Evolutionary conservation across 2,797 vertebrate species (phyloP), one percentile per base, ranked within the genome.

Genomic region (Phrynocephalus forsythii): DNA sequence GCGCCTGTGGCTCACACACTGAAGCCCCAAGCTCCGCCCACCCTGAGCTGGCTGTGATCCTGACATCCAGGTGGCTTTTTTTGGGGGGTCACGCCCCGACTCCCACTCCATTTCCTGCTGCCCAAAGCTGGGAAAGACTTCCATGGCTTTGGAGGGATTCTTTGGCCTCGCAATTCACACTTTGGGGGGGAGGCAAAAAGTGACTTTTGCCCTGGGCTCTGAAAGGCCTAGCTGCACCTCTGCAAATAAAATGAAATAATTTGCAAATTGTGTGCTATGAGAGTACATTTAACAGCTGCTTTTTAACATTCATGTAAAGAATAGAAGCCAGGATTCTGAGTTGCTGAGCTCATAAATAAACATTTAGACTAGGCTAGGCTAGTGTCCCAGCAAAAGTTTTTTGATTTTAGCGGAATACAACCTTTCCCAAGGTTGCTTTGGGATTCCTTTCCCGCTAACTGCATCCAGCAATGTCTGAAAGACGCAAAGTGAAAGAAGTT

Each of bases 211-310:
- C 38, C 38, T 38, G 38, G 3, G 38, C 3, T 38, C 38, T 38
- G 38, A 38, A 38, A 38, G 38, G 38, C 38, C 38, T 38, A 38
- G 38, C 38, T 38, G 38, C 38, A 38, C 38, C 38, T 38, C 38
- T 38, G 38, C 81, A 60, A 87, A 15, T 30, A 87, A 87, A 78
- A 87, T 83, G 81, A 60, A n/a, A 83, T 83, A 77, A 87, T 87
- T 79, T 87, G 86, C 73, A 83, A 87, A 82, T 79, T 66, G 69
- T 79, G 79, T 60, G 56, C 24, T 56, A 52, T n/a, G 50, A 78
- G 76, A 60, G 24, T 79, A 66, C 86, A 79, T n/a, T 71, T 79
- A 38, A 38, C 30, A 48, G 13, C 28, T 79, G 79, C 24, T 68
- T 33, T 68, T 79, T 79, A 52, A 69, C 24, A 75, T 66, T n/a